Base-by-base conservation (phyloP, 1,140 invertebrate genomes). In the Brachionus calyciflorus region DNA sequence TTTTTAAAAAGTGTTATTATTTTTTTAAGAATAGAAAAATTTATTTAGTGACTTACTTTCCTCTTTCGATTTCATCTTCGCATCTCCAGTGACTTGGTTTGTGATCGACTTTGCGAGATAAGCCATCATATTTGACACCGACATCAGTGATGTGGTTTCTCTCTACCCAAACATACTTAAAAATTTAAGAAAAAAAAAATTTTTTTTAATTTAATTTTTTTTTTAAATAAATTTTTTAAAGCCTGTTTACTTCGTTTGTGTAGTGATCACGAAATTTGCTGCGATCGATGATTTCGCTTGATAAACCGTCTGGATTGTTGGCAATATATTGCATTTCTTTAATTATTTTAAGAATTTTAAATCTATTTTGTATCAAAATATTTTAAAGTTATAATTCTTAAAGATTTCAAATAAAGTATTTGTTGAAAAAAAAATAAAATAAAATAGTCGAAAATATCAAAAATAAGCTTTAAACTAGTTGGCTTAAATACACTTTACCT, bases 71-170 rank as follows among this genome's bases (percentile, higher is more conserved):
- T 53, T 77, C 53, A 46, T 77, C 76, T 49, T 77, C 76, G 46
- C 53, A 60, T 77, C 57, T 60, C 76, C 76, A 77, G 19, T 46
- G 41, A 12, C 41, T 63, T 46, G 76, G 76, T 26, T 65, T 60
- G 26, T 77, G 76, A 37, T 77, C 76, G 37, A 77, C 57, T 33
- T 37, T 33, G 1, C 49, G 49, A 26, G 14, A 28, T 30, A 77
- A 65, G 24, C 53, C 40, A 14, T 60, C 40, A 48, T 77, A 77
- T 77, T 48, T 60, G 30, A 44, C 53, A 77, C 76, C 76, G 14
- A 77, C 76, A 37, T 77, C 76, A 46, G 49, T 77, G 33, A 77
- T 53, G 41, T 77, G 53, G 46, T 77, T 65, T 53, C 37, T 60
- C 30, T 77, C 76, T 40, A 60, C 40, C 76, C 76, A 77, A 14